Base-by-base conservation (phyloP, 2,888 invertebrate species). In the Dicyrtoma fusca region DNA sequence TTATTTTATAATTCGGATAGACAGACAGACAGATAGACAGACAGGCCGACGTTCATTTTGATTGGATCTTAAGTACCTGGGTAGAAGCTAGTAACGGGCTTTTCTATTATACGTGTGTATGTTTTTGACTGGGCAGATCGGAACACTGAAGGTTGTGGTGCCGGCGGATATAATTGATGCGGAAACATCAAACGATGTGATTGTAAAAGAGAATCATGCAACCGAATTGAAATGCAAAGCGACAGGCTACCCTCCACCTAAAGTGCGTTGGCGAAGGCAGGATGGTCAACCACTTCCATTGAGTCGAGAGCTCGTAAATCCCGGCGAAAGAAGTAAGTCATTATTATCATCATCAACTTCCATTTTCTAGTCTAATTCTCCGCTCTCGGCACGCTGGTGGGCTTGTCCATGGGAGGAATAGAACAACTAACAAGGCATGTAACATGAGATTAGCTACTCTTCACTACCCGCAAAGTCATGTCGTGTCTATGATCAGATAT, bases 111-210 rank as follows among this genome's bases (percentile, higher is more conserved):
- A 17, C 13, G 25, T 21, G 26, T n/a, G 23, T 59, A 13, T 59
- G 59, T 10, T 59, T 59, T 11, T 26, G 57, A 23, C 10, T 8
- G 45, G 73, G 45, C 61, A 81, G 81, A 77, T 80, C 21, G 83
- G 82, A 26, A 81, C 81, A 44, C 76, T 83, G 34, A 81, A 83
- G 59, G 83, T 83, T 5, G 82, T 82, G 5, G 81, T 81, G 25
- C 81, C 81, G 0, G 80, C 81, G 34, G 81, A 81, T 57, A 81
- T 81, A 51, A 76, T 81, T 21, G 80, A 81, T 65, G 77, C 76
- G 14, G 78, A 79, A 72, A 81, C 81, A 4, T 82, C 83, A 5
- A 82, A 82, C 17, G 83, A 84, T 25, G 82, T 83, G 14, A 72
- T 78, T 63, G 84, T 84, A 8, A 72, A 75, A 13, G 82, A 82